phyloP scores from a whole-genome alignment of 2,113 vertebrate genomes.

The Platichthys stellatus region DNA sequence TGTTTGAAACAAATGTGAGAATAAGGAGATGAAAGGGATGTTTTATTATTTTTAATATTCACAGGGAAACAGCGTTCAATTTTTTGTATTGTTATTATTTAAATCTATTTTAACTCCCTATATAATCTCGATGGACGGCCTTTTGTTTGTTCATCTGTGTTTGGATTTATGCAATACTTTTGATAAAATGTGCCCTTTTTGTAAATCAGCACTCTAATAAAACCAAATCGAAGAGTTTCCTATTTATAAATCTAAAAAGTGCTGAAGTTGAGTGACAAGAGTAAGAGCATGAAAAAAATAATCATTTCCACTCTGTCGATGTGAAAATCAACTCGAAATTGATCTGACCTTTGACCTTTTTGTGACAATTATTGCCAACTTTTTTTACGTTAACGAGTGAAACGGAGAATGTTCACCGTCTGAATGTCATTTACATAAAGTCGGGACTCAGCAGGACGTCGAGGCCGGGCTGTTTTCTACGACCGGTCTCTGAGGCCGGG shows the following conservation, averaged over 20 bases:
- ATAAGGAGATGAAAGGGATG: constrained; percentile 25
- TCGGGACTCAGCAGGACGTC: background rate
- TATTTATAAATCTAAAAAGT: background rate
- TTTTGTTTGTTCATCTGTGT: constrained; percentile 44
- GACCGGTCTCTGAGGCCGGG: constrained; percentile 39
- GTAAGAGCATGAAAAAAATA: background rate
- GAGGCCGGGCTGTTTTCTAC: no score
- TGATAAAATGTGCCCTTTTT: constrained; percentile 57
- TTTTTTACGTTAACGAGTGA: background rate
- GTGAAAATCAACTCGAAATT: background rate
- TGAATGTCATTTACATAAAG: constrained; percentile 38
- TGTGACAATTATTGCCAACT: constrained; percentile 28
- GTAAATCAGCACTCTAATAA: constrained; percentile 44
- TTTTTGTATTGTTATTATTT: constrained; percentile 9
- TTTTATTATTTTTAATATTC: constrained; percentile 25
- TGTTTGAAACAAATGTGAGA: constrained; percentile 14
- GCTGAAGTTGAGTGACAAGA: background rate
- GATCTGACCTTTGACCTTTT: constrained; percentile 21
- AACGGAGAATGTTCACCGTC: background rate
- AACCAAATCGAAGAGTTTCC: constrained; percentile 27
- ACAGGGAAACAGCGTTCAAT: constrained; percentile 13
- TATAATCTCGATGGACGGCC: constrained; percentile 28
- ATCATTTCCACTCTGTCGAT: background rate
- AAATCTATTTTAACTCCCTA: constrained; percentile 47
- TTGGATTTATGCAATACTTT: constrained; percentile 72